Evolutionary conservation across 35 echinoderm and acorn worm genomes (phyloP).

Genomic region (Heliocidaris erythrogramma): DNA sequence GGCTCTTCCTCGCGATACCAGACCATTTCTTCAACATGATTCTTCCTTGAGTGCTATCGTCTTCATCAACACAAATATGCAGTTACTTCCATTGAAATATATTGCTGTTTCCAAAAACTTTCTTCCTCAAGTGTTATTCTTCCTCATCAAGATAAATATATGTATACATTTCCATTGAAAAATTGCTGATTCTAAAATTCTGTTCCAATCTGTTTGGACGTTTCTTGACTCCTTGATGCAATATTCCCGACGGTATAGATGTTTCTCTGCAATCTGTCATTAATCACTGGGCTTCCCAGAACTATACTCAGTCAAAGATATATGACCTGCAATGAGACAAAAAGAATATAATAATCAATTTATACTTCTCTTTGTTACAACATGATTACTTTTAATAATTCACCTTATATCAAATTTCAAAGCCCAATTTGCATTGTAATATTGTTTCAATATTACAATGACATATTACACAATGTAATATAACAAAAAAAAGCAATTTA

Average conservation of each 20-base stretch:
- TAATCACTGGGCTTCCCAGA: neutral
- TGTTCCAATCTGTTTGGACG: neutral
- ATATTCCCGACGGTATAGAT: neutral
- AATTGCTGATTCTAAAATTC: neutral
- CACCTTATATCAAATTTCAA: no score
- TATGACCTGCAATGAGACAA: neutral
- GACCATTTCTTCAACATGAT: slow-evolving; percentile 48
- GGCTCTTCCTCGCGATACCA: slow-evolving; percentile 4
- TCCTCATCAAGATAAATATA: no score
- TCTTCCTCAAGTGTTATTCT: no score
- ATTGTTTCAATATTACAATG: no score
- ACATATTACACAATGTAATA: no score
- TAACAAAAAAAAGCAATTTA: no score
- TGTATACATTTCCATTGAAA: no score
- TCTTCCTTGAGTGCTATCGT: neutral
- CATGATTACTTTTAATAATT: no score
- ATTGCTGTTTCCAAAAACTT: neutral
- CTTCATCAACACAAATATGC: neutral
- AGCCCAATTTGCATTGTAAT: no score
- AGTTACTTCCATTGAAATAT: neutral
- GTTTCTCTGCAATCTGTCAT: neutral
- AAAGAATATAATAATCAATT: neutral
- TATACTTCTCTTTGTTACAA: neutral
- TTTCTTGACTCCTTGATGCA: neutral
- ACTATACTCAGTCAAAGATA: neutral